Percentiles rank a stretch among this genome's conserved stretches.
Evolutionary conservation across 2,888 invertebrate species (phyloP).

Genomic region (Chorisops tibialis): DNA sequence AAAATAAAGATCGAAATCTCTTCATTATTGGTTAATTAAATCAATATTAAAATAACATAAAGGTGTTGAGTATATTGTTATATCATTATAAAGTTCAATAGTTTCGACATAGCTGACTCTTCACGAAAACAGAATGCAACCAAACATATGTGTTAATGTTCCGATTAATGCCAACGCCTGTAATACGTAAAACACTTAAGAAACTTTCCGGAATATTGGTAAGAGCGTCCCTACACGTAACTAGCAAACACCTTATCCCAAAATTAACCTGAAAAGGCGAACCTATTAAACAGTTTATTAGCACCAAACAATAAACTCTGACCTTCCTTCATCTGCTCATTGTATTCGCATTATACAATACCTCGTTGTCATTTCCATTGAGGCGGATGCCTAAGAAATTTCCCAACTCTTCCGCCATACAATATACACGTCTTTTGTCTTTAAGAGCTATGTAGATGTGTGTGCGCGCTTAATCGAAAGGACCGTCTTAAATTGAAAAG

Average conservation of each 20-base stretch:
- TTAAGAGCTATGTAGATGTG: too few relatives aligned
- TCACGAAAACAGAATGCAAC: too few relatives aligned
- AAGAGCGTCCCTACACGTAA: neutral
- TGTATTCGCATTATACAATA: constrained; percentile 28
- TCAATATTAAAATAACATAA: too few relatives aligned
- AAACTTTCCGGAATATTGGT: constrained; percentile 13
- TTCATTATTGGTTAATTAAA: too few relatives aligned
- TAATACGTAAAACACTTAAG: constrained; percentile 12
- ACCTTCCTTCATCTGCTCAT: constrained; percentile 23
- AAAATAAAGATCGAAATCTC: too few relatives aligned
- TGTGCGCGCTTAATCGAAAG: constrained; percentile 31
- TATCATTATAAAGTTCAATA: too few relatives aligned
- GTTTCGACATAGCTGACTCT: too few relatives aligned
- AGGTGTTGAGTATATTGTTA: too few relatives aligned
- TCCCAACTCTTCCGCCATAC: neutral
- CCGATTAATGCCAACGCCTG: constrained; percentile 11
- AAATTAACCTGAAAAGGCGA: constrained; percentile 33
- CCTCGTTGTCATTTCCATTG: constrained; percentile 14
- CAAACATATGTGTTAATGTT: constrained; percentile 10
- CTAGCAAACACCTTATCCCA: constrained; percentile 19
- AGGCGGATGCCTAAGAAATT: constrained; percentile 1
- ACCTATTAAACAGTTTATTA: constrained; percentile 34
- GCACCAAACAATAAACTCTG: constrained; percentile 32
- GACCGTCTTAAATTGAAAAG: constrained; percentile 33
- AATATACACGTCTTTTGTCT: constrained; percentile 16